These are phyloP conservation scores for Tholera decimalis DNA, from an alignment of 2,888 invertebrate genomes.

Conservation along the genomic window DNA sequence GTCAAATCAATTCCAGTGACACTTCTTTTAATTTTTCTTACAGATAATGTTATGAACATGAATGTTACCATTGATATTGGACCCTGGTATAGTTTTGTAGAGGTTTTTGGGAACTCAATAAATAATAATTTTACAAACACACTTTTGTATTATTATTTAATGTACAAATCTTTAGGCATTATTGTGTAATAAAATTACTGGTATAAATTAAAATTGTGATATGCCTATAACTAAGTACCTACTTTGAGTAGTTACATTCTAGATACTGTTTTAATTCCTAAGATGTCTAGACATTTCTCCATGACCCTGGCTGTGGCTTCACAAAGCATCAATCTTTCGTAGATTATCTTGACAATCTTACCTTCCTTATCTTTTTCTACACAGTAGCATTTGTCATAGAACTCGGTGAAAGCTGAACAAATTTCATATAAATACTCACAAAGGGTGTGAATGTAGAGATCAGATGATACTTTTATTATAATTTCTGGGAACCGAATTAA, in stretches of 20 bases:
- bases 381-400: constrained; percentile 99
- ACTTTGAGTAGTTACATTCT: constrained; percentile 94
- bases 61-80: constrained; percentile 83
- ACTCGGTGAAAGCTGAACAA: constrained; percentile 98
- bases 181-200: constrained; percentile 38
- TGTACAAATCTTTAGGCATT: constrained; percentile 55
- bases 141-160: constrained; percentile 69
- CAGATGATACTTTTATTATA: constrained; percentile 95
- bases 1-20: constrained; percentile 67
- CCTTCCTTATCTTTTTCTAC: constrained; percentile 97
- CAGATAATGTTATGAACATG: constrained; percentile 68
- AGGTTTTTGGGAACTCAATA: constrained; percentile 89
- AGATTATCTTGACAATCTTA: constrained; percentile 95
- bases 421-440: constrained; percentile 99
- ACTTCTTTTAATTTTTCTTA: constrained; percentile 70
- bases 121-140: constrained; percentile 82
- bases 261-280: constrained; percentile 97
- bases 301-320: constrained; percentile 98
- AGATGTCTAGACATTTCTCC: constrained; percentile 96
- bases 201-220: constrained; percentile 63
- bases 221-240: constrained; percentile 47
- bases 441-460: constrained; percentile 96
- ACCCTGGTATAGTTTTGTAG: constrained; percentile 90
- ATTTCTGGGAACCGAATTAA: constrained; percentile 97
- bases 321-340: constrained; percentile 96